Conservation (phyloP, 2,113 vertebrate species). For the Leucosticte australis region DNA sequence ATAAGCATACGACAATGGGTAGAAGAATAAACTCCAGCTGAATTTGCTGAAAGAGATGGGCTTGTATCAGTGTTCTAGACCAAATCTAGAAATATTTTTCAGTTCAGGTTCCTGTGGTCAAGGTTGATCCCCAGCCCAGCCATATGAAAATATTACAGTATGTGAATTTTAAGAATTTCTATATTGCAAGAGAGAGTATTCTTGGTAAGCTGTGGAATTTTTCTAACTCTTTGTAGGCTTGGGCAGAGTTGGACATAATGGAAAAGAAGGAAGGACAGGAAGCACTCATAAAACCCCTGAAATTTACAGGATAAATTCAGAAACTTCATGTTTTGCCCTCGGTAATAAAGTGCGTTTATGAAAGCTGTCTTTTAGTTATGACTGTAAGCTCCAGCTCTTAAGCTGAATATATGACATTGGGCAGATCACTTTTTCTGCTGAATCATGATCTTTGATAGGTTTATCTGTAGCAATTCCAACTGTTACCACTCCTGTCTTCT, state of each 20-base stretch:
- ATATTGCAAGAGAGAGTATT: neutral
- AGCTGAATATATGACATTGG: neutral
- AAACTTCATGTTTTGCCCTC: neutral
- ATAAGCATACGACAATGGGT: neutral
- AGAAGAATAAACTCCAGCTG: neutral
- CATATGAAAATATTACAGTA: neutral
- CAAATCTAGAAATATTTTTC: neutral
- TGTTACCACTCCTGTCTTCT: conserved; percentile 3
- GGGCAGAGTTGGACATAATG: neutral
- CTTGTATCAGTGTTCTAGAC: neutral
- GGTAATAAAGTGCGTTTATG: neutral
- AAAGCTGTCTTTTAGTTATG: neutral
- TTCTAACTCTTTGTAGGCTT: neutral
- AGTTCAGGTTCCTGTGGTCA: neutral
- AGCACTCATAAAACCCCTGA: neutral
- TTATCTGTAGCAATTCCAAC: conserved; percentile 28
- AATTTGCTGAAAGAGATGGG: neutral
- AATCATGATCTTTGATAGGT: conserved; percentile 5
- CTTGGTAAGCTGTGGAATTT: neutral
- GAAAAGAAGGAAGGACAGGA: neutral
- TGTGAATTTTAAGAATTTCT: neutral
- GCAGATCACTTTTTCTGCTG: neutral
- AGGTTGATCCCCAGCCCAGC: neutral
- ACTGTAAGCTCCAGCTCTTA: neutral
- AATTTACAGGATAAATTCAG: neutral